Conservation (phyloP, 2,113 vertebrate genomes). For the Odontophorus gujanensis region DNA sequence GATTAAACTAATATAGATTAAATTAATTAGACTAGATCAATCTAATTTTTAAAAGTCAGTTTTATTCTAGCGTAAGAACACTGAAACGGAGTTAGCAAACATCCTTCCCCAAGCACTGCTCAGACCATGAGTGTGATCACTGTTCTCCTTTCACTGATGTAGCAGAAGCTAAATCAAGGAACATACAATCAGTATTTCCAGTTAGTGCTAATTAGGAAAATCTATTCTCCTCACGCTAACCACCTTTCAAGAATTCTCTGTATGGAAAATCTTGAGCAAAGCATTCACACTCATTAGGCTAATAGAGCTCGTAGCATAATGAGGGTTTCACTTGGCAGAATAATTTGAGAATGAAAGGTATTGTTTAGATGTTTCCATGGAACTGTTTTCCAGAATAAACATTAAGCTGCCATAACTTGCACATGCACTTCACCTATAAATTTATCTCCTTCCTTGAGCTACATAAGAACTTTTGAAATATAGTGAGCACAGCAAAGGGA, state of each 20-base stretch:
- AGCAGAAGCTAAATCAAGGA: not conserved
- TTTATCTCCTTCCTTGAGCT: not conserved
- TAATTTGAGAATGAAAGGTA: not conserved
- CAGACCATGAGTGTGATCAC: not conserved
- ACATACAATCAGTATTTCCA: not conserved
- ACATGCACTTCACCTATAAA: fast-evolving
- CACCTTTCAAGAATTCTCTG: not conserved
- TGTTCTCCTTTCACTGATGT: not conserved
- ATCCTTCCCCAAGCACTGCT: not conserved
- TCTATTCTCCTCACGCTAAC: not conserved
- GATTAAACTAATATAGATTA: not conserved
- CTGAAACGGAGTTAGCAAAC: not conserved
- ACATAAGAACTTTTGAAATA: not conserved
- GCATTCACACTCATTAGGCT: not conserved
- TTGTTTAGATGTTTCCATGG: not conserved
- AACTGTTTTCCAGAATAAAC: not conserved
- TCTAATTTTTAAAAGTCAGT: not conserved
- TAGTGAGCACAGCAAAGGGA: not conserved
- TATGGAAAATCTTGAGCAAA: not conserved
- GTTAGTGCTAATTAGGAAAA: not conserved
- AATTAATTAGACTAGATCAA: not conserved
- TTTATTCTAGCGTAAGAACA: not conserved
- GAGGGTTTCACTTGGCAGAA: not conserved
- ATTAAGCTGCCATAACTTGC: not conserved
- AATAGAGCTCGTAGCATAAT: not conserved